Percentiles rank a stretch among this genome's conserved stretches.
Evolutionary conservation across 2,113 vertebrate genomes (phyloP).

Genomic region (Perca schrenkii): DNA sequence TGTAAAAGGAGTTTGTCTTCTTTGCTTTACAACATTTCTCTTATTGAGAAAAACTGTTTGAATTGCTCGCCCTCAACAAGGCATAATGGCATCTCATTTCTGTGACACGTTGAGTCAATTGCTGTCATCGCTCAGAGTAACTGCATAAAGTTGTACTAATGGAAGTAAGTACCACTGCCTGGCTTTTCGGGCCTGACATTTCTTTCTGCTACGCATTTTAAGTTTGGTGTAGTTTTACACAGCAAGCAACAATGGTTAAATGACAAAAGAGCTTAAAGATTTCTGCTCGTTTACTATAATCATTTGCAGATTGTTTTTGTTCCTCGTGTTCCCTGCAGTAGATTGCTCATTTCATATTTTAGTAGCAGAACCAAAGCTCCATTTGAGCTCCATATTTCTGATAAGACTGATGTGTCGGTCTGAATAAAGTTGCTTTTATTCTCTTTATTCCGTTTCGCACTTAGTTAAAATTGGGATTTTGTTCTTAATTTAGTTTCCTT

Average conservation of each 20-base stretch:
- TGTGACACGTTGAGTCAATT: constrained; percentile 33
- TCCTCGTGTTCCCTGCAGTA: background rate
- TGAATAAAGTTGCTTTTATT: background rate
- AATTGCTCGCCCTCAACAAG: constrained; percentile 3
- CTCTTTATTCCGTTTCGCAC: background rate
- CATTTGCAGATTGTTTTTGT: background rate
- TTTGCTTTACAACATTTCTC: background rate
- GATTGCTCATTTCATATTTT: background rate
- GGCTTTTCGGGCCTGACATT: background rate
- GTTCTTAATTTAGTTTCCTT: no score
- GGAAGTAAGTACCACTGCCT: background rate
- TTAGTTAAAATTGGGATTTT: background rate
- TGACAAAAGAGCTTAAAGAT: background rate
- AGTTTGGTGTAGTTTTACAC: constrained; percentile 1
- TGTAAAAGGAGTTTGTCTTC: constrained; percentile 5
- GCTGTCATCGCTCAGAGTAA: constrained; percentile 10
- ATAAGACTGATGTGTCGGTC: background rate
- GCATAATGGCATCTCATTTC: constrained; percentile 7
- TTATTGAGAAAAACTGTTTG: constrained; percentile 1
- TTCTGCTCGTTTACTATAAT: background rate
- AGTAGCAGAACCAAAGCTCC: background rate
- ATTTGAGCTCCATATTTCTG: background rate
- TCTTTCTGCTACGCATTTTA: background rate
- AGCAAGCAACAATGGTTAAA: constrained; percentile 4
- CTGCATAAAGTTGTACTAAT: background rate